Base-by-base conservation (phyloP, 2,888 invertebrate species). In the Isotomurus palustris region DNA sequence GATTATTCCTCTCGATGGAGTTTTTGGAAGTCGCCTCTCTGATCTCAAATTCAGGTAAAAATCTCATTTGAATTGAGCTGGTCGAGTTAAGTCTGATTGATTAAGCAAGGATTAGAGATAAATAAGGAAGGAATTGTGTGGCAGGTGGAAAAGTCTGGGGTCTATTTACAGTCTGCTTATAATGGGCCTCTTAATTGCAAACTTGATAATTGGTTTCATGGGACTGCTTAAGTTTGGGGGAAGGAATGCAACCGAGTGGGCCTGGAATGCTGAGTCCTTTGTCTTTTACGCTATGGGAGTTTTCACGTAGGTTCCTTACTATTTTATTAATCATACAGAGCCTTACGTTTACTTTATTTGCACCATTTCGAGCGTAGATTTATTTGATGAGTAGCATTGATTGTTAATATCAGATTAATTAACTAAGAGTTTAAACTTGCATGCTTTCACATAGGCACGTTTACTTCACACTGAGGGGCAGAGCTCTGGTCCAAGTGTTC, bases 1-100 rank as follows among this genome's bases (percentile, higher is more conserved):
- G 4, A 44, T 69, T 2, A 52, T 69, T 6, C 67, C 69, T 3
- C 35, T 64, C 22, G 54, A 56, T 2, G 67, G 67, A 1, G 52
- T 69, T 24, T 68, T 60, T 47, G 58, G 62, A 10, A 22, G 51
- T 17, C 50, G 53, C 1, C 50, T 28, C n/a, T 43, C 36, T 4
- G 21, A 53, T 8, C 25, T 57, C n/a, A 40, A 35, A 2, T 58
- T 57, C 24, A 19, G 48, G 55, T 58, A 54, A 10, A 19, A 32
- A 10, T 32, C 32, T 14, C 14, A 8, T 10, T 14, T 8, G 14
- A 32, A 32, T 32, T 32, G 32, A 32, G 8, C 14, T 32, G 32
- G 32, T 14, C 14, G 8, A 10, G 32, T 32, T 8, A 32, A 8
- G 14, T 10, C 32, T 32, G 8, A 8, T 32, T 32, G 8, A 14